Conservation (phyloP, 1,140 invertebrate species). For the Drosophila triauraria region DNA sequence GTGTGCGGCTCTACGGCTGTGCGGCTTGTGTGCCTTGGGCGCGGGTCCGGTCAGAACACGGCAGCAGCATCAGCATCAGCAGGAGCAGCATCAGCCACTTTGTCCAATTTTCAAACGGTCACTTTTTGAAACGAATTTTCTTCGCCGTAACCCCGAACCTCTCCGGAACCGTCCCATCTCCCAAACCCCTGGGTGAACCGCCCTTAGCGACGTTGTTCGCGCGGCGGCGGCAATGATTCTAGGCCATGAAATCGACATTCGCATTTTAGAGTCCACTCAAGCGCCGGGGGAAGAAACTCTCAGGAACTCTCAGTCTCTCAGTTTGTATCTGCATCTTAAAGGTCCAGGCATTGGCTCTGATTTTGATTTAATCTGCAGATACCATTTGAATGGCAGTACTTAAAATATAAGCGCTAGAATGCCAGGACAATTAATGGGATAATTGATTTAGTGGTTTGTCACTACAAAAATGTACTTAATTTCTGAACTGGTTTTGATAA, state of each 20-base stretch:
- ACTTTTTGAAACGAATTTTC: constrained; percentile 79
- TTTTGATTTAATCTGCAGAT: constrained; percentile 32
- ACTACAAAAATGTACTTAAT: not conserved
- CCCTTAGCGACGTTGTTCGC: constrained; percentile 62
- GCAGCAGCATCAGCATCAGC: constrained; percentile 53
- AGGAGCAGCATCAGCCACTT: constrained; percentile 72
- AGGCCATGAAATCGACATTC: constrained; percentile 79
- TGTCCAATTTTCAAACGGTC: constrained; percentile 83
- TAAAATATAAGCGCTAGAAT: not conserved
- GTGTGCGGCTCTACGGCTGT: constrained; percentile 65
- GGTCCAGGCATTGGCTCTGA: constrained; percentile 20
- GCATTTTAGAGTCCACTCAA: constrained; percentile 80
- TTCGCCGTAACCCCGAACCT: constrained; percentile 35
- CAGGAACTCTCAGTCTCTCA: not conserved
- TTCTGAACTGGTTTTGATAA: not conserved
- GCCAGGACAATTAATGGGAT: constrained; percentile 4
- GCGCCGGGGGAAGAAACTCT: constrained; percentile 24
- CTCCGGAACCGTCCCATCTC: not conserved
- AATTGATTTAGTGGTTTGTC: constrained; percentile 16
- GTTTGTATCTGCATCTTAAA: constrained; percentile 42
- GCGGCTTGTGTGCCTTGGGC: constrained; percentile 80
- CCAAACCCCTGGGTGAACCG: not conserved
- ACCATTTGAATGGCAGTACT: constrained; percentile 12
- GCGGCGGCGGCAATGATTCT: constrained; percentile 69
- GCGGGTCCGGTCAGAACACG: constrained; percentile 54